phyloP scores from a whole-genome alignment of 2,113 vertebrate genomes.

The Scartelaos histophorus region DNA sequence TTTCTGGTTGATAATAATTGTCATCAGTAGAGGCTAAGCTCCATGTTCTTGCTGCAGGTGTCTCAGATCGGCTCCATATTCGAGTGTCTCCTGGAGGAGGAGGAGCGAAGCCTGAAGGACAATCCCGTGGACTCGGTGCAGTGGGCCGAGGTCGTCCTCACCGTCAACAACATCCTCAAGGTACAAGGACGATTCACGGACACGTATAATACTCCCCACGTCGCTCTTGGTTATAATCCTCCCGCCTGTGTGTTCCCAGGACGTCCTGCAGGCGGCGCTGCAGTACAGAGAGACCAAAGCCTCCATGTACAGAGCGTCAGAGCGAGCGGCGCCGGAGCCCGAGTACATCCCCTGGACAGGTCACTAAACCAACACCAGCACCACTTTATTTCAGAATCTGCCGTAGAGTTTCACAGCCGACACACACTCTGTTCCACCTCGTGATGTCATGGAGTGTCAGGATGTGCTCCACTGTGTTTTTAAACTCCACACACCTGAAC shows the following conservation, averaged over 20 bases:
- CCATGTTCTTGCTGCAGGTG: slow-evolving; percentile 76
- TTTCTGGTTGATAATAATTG: neutral
- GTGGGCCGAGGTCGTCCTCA: slow-evolving; percentile 87
- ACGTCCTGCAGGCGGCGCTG: slow-evolving; percentile 88
- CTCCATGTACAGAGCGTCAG: slow-evolving; percentile 83
- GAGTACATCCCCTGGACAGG: slow-evolving; percentile 97
- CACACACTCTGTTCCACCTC: too few species aligned
- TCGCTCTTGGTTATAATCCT: neutral
- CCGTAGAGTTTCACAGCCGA: too few species aligned
- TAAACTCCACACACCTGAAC: too few species aligned
- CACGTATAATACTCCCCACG: too few species aligned
- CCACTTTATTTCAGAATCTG: too few species aligned
- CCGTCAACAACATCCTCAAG: slow-evolving; percentile 89
- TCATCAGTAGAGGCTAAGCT: neutral
- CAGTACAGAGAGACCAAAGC: slow-evolving; percentile 87
- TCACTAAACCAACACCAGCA: slow-evolving; percentile 41
- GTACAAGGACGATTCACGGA: slow-evolving; percentile 61
- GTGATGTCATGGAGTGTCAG: too few species aligned
- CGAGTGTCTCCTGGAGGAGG: slow-evolving; percentile 90
- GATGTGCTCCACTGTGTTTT: too few species aligned
- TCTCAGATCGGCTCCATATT: slow-evolving; percentile 90
- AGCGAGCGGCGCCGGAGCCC: slow-evolving; percentile 77
- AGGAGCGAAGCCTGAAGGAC: slow-evolving; percentile 86
- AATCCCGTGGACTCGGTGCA: slow-evolving; percentile 77
- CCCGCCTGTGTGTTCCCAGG: slow-evolving; percentile 70